These are phyloP conservation scores for Drosophila engyochracea DNA, from an alignment of 2,888 invertebrate species.

Conservation along the genomic window DNA sequence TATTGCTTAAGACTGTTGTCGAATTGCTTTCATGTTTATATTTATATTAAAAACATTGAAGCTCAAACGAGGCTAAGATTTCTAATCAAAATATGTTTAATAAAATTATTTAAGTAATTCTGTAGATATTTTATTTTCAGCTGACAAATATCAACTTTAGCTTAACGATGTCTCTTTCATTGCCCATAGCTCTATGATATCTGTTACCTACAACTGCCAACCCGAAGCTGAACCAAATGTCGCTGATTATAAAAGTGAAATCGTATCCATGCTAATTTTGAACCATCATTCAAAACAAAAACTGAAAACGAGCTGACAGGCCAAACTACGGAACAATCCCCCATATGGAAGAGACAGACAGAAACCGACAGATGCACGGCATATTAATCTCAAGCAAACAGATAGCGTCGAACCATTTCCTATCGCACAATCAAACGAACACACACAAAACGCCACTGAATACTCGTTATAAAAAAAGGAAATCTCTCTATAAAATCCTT, in stretches of 20 bases:
- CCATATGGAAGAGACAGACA: slow-evolving; percentile 45
- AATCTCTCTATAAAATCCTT: slow-evolving; percentile 71
- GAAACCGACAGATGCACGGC: slow-evolving; percentile 82
- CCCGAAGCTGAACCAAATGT: slow-evolving; percentile 9
- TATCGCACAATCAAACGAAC: slow-evolving; percentile 53
- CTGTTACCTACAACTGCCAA: slow-evolving; percentile 29
- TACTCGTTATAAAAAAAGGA: slow-evolving; percentile 42
- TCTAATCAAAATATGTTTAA: neutral
- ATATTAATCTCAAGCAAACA: slow-evolving; percentile 84
- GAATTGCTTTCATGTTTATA: neutral
- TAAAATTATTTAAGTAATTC: neutral
- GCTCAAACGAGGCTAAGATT: neutral
- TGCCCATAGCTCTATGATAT: slow-evolving; percentile 22
- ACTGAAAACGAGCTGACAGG: slow-evolving; percentile 61
- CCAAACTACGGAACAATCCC: slow-evolving; percentile 56
- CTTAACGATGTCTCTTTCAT: neutral
- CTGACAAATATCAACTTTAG: neutral
- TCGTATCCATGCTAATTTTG: slow-evolving; percentile 83
- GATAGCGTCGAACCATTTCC: slow-evolving; percentile 73
- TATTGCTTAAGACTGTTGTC: neutral
- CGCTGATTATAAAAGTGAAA: slow-evolving; percentile 73
- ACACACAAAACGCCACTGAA: slow-evolving; percentile 35
- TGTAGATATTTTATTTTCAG: neutral
- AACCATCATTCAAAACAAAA: slow-evolving; percentile 64
- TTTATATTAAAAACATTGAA: neutral